Conservation (phyloP, 2,113 vertebrate genomes). For the Microtus richardsoni region DNA sequence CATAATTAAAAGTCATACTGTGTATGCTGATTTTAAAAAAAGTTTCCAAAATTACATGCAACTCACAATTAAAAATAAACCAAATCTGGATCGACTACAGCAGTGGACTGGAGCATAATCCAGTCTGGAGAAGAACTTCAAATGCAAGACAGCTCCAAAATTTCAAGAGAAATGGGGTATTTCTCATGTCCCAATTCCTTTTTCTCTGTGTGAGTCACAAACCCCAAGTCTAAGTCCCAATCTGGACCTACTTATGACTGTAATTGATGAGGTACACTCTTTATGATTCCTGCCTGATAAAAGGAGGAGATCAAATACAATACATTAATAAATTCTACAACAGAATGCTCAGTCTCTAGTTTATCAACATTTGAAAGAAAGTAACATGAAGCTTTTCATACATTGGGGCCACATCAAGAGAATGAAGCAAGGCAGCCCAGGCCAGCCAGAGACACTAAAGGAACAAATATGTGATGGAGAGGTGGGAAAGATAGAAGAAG, state of each 20-base stretch:
- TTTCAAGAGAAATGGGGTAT: conserved; percentile 46
- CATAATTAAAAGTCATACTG: not conserved
- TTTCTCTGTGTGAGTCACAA: conserved; percentile 17
- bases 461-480: not conserved
- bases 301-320: not conserved
- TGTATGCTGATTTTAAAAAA: not conserved
- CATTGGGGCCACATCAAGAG: conserved; percentile 28
- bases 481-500: not conserved
- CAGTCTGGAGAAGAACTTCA: conserved; percentile 36
- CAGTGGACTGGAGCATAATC: not conserved
- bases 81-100: conserved; percentile 19
- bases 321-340: conserved; percentile 53
- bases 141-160: not conserved
- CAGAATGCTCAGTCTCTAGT: conserved; percentile 22
- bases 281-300: conserved; percentile 37
- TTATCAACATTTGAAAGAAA: conserved; percentile 60
- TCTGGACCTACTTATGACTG: not conserved
- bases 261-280: not conserved
- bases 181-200: conserved; percentile 1
- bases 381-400: conserved; percentile 54
- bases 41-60: conserved; percentile 47
- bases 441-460: not conserved
- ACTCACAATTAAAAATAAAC: conserved; percentile 56
- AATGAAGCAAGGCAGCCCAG: not conserved
- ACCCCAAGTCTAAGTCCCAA: conserved; percentile 49